Conservation (phyloP, 1,140 invertebrate species). For the Anastrepha ludens region DNA sequence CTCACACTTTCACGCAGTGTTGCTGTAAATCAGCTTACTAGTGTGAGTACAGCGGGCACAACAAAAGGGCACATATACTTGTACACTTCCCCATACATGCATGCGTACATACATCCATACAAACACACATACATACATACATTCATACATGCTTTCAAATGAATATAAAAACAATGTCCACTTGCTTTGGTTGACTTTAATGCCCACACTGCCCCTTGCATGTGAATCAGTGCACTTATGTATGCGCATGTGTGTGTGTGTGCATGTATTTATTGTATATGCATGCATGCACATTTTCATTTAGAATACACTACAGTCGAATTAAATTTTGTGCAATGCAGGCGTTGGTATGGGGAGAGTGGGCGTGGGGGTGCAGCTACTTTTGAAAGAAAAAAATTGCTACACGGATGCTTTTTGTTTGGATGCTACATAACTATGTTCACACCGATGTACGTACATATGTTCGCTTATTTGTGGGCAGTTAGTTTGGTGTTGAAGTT, state of each 20-base stretch:
- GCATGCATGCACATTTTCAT: slow-evolving; percentile 45
- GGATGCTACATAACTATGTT: background rate
- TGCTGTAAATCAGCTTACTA: slow-evolving; percentile 11
- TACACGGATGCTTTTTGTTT: background rate
- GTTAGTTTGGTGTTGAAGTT: slow-evolving; percentile 52
- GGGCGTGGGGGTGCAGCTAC: background rate
- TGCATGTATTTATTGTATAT: slow-evolving; percentile 11
- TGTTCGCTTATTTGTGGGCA: slow-evolving; percentile 7
- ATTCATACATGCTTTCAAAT: background rate
- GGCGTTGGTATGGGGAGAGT: background rate
- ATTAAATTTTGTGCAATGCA: slow-evolving; percentile 40
- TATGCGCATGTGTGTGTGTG: background rate
- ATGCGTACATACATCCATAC: too few relatives aligned
- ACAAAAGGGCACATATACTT: background rate
- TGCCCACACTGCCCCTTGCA: background rate
- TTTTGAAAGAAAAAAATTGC: slow-evolving; percentile 13
- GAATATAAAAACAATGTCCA: background rate
- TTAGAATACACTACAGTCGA: slow-evolving; percentile 43
- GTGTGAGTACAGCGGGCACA: background rate
- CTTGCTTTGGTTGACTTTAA: background rate
- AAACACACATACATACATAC: background rate
- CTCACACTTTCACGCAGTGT: background rate
- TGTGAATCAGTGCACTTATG: background rate
- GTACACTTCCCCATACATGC: too few relatives aligned
- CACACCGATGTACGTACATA: background rate